A percentile compares a stretch with the other conserved stretches of the same genome.
These are phyloP conservation scores for Ceratotherium simum DNA, from an alignment of 2,113 vertebrate species.

Conservation along the genomic window DNA sequence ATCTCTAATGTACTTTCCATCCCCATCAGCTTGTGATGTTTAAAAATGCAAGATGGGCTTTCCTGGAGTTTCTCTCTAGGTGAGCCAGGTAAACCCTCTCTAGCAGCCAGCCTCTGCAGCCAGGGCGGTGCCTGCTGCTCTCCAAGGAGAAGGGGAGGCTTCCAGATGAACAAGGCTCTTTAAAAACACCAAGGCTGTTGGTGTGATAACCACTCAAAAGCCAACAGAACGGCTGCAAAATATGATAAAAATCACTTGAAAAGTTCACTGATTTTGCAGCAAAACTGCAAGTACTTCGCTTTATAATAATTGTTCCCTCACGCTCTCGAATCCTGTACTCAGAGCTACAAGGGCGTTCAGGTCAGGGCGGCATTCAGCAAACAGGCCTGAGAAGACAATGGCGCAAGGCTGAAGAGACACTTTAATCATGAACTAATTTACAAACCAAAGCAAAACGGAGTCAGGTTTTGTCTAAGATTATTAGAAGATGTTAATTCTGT, in stretches of 20 bases:
- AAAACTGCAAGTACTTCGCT: conserved; percentile 92
- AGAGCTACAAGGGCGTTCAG: conserved; percentile 87
- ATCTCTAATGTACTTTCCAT: not conserved
- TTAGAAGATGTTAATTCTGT: conserved; percentile 91
- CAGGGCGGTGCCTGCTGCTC: conserved; percentile 58
- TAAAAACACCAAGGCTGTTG: conserved; percentile 75
- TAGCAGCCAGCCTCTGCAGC: not conserved
- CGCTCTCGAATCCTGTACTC: conserved; percentile 89
- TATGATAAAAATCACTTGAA: conserved; percentile 91
- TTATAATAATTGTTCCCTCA: conserved; percentile 90
- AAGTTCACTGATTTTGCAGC: conserved; percentile 92
- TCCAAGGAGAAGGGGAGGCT: conserved; percentile 72
- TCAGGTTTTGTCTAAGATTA: conserved; percentile 91
- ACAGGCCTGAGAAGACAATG: conserved; percentile 87
- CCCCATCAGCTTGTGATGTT: not conserved
- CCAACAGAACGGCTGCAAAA: conserved; percentile 89
- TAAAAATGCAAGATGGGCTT: not conserved
- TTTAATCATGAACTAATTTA: conserved; percentile 93
- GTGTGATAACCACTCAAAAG: conserved; percentile 83
- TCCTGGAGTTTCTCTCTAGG: not conserved
- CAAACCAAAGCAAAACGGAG: conserved; percentile 92
- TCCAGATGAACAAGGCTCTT: conserved; percentile 81
- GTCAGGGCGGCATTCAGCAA: conserved; percentile 87
- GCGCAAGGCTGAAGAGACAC: conserved; percentile 87
- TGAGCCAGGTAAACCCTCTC: not conserved